Percentiles rank a stretch among this genome's conserved stretches.
These are phyloP conservation scores for Ophiothrix spiculata DNA, from an alignment of 35 echinoderm and acorn worm species.

Conservation along the genomic window DNA sequence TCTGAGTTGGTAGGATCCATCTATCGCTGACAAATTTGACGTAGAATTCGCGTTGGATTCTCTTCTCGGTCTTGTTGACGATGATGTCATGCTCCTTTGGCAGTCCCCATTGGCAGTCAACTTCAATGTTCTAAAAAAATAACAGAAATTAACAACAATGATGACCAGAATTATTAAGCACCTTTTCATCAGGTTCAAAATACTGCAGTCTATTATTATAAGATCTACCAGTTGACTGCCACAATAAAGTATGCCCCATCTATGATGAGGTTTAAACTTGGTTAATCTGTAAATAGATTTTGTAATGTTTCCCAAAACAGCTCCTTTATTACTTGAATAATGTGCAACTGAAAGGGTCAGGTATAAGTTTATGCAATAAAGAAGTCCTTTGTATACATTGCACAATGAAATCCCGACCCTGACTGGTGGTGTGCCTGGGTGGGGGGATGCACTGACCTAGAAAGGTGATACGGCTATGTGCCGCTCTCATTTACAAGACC, in stretches of 20 bases:
- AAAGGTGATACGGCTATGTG: no score
- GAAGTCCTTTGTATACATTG: no score
- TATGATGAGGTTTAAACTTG: background rate
- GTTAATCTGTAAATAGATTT: background rate
- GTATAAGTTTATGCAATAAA: no score
- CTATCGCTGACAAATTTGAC: slow-evolving; percentile 31
- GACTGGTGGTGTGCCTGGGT: no score
- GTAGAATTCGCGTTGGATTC: slow-evolving; percentile 25
- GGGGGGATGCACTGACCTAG: no score
- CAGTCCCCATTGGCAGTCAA: slow-evolving; percentile 31
- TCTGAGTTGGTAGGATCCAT: background rate
- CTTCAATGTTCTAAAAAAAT: slow-evolving; percentile 29
- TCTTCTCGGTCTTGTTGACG: slow-evolving; percentile 28
- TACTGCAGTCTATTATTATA: background rate
- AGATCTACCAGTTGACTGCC: background rate
- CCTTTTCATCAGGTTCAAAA: background rate
- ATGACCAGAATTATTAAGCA: background rate
- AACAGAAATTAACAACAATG: background rate
- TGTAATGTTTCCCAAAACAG: no score
- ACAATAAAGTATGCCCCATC: background rate
- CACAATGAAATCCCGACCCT: no score
- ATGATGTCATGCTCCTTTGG: background rate
- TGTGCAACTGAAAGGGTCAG: no score
- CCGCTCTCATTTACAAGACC: no score
- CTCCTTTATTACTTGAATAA: no score